phyloP scores from a whole-genome alignment of 2,797 vertebrate species.

The Coregonus ussuriensis region DNA sequence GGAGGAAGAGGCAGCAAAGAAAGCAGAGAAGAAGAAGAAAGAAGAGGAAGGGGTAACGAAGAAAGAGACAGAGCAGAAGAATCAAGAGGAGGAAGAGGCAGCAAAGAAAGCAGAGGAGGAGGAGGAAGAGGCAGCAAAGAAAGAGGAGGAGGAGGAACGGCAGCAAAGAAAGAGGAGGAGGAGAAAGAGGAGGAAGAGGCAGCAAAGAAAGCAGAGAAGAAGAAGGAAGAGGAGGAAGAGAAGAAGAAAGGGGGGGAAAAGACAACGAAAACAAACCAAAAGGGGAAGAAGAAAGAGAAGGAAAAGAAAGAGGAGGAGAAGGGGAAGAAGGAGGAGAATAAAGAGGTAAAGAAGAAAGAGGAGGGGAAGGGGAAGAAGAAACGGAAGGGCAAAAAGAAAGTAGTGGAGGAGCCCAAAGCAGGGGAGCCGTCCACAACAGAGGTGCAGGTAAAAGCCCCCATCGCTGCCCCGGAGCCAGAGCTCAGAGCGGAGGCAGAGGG shows the following conservation, averaged over 20 bases:
- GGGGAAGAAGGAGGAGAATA: not conserved
- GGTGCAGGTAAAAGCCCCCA: constrained; percentile 85
- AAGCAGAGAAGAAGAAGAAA: constrained; percentile 29
- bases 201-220: constrained; percentile 5
- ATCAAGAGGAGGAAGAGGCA: no score
- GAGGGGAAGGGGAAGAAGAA: not conserved
- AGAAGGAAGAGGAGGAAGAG: constrained; percentile 34
- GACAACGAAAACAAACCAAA: not conserved
- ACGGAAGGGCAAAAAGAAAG: not conserved
- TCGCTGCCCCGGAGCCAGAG: constrained; percentile 91
- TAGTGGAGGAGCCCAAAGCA: no score
- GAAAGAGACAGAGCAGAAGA: no score
- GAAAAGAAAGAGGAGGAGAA: not conserved
- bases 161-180: no score
- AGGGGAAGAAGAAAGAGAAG: no score
- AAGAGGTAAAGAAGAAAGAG: no score
- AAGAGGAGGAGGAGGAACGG: no score
- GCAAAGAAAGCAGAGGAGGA: no score
- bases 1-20: constrained; percentile 32
- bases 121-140: constrained; percentile 33
- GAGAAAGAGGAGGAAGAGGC: constrained; percentile 35
- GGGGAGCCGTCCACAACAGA: constrained; percentile 16
- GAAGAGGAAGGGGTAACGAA: no score
- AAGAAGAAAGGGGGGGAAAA: constrained; percentile 35
- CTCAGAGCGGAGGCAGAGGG: constrained; percentile 81